Evolutionary conservation across 2,797 vertebrate species (phyloP).

Genomic region (Sylvilagus floridanus): DNA sequence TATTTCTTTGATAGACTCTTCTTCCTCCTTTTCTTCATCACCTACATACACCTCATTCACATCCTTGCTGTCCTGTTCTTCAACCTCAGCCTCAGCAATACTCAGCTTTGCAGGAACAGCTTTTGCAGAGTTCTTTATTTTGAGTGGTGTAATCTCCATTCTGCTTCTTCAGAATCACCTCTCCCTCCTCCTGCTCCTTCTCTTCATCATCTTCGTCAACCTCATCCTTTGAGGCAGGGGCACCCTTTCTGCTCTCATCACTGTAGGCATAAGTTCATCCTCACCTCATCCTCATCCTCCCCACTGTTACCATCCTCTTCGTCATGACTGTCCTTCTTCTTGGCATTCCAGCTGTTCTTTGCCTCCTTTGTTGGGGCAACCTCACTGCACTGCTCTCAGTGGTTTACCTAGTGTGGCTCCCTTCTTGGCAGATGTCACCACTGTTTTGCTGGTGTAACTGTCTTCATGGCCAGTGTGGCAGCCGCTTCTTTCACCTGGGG

Average conservation of each 20-base stretch:
- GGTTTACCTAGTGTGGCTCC: slow-evolving; percentile 80
- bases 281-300: slow-evolving; percentile 81
- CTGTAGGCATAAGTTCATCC: neutral
- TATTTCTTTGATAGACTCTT: slow-evolving; percentile 87
- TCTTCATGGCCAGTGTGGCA: slow-evolving; percentile 85
- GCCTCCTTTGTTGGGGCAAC: slow-evolving; percentile 86
- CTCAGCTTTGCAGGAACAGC: slow-evolving; percentile 90
- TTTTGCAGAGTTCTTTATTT: slow-evolving; percentile 92
- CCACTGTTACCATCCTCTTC: slow-evolving; percentile 85
- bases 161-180: slow-evolving; percentile 90
- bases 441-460: slow-evolving; percentile 79
- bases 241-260: neutral
- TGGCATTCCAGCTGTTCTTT: slow-evolving; percentile 93
- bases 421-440: slow-evolving; percentile 83
- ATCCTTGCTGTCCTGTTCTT: slow-evolving; percentile 88
- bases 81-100: slow-evolving; percentile 90
- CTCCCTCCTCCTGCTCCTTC: accelerated
- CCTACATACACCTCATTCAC: slow-evolving; percentile 92
- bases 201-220: accelerated
- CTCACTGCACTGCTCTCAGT: slow-evolving; percentile 60
- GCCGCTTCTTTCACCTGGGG: slow-evolving; percentile 80
- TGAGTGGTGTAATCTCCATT: slow-evolving; percentile 92
- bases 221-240: slow-evolving; percentile 26
- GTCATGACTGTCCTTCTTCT: slow-evolving; percentile 92
- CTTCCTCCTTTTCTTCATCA: slow-evolving; percentile 87